These are phyloP conservation scores for Percopsis omiscomaycus DNA, from an alignment of 2,797 vertebrate genomes.

Conservation along the genomic window DNA sequence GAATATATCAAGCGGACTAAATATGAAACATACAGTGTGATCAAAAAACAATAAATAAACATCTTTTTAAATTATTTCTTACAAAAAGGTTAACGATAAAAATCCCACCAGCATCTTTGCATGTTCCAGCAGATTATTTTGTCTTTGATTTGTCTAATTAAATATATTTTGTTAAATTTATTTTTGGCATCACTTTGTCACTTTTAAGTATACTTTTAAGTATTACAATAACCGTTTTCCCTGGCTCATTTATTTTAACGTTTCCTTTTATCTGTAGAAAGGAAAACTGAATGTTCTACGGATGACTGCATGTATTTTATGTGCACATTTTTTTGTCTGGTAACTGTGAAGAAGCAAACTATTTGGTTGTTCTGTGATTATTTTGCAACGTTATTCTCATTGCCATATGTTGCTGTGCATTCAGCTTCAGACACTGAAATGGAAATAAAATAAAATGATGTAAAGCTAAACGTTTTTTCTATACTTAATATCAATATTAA, in stretches of 20 bases:
- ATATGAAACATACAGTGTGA: neutral
- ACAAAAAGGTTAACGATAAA: neutral
- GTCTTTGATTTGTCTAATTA: slow-evolving; percentile 6
- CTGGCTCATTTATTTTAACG: slow-evolving; percentile 25
- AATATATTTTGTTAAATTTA: slow-evolving; percentile 21
- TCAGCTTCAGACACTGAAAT: slow-evolving; percentile 83
- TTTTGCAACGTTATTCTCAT: slow-evolving; percentile 87
- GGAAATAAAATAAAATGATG: slow-evolving; percentile 78
- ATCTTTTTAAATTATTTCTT: slow-evolving; percentile 1
- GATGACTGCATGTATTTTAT: slow-evolving; percentile 79
- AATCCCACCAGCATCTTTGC: slow-evolving; percentile 1
- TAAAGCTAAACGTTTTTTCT: slow-evolving; percentile 55
- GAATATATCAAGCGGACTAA: neutral
- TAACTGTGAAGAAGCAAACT: slow-evolving; percentile 66
- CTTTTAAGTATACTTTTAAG: slow-evolving; percentile 10
- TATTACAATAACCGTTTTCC: slow-evolving; percentile 2
- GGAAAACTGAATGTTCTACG: slow-evolving; percentile 25
- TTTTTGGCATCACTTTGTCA: slow-evolving; percentile 11
- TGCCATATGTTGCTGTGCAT: slow-evolving; percentile 85
- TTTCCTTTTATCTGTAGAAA: slow-evolving; percentile 26
- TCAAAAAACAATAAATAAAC: neutral
- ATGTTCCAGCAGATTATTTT: slow-evolving; percentile 4
- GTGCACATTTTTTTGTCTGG: slow-evolving; percentile 54
- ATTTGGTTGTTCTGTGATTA: slow-evolving; percentile 68
- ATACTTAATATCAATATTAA: no score